A percentile compares a stretch with the other conserved stretches of the same genome.
Conservation (phyloP, 2,797 vertebrate species). For the Sarcoramphus papa region DNA sequence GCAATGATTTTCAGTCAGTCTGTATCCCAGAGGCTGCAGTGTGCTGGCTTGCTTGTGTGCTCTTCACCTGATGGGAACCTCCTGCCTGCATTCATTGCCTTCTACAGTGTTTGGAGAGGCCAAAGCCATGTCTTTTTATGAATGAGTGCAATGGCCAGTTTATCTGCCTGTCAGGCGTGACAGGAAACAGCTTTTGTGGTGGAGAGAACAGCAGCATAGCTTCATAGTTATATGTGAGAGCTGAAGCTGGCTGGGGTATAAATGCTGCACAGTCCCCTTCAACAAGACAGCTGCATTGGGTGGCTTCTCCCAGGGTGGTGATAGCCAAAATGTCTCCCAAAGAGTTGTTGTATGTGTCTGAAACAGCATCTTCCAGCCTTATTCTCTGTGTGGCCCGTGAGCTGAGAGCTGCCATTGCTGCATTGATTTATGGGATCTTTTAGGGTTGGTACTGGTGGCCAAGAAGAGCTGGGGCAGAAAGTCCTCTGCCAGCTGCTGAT, state of each 20-base stretch:
- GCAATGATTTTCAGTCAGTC: background rate
- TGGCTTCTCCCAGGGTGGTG: background rate
- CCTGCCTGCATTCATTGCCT: background rate
- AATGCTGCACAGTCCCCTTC: background rate
- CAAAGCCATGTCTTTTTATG: background rate
- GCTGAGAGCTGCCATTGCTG: background rate
- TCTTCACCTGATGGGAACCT: background rate
- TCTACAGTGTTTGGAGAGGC: background rate
- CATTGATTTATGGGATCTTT: background rate
- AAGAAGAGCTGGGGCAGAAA: conserved; percentile 4
- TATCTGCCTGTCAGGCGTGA: background rate
- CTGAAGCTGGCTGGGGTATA: background rate
- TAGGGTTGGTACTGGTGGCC: background rate
- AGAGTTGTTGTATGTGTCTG: background rate
- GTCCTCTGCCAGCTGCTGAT: conserved; percentile 7
- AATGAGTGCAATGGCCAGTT: background rate
- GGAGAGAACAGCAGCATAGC: background rate
- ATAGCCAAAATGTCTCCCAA: background rate
- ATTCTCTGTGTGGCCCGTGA: background rate
- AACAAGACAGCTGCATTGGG: background rate
- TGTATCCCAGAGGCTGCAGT: background rate
- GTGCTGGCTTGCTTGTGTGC: background rate
- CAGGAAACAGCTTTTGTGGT: background rate
- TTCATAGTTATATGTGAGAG: background rate
- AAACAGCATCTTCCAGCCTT: background rate